These are phyloP conservation scores for Notarius quadriscutis DNA, from an alignment of 2,113 vertebrate species.

Conservation along the genomic window DNA sequence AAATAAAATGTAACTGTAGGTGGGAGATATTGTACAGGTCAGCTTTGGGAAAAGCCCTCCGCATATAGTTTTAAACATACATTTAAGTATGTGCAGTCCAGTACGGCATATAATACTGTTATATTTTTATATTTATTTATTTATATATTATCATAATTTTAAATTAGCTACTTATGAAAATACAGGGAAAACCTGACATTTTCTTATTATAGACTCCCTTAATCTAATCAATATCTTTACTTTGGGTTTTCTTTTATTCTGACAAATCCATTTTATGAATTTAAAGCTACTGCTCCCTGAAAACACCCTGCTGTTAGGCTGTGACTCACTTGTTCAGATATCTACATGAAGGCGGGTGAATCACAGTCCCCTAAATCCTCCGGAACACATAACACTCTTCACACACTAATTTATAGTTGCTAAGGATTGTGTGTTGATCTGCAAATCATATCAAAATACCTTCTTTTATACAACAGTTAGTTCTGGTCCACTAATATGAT, in stretches of 20 bases:
- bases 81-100: background rate
- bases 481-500: no score
- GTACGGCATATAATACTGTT: background rate
- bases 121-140: background rate
- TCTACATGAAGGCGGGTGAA: conserved; percentile 38
- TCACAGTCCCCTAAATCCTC: conserved; percentile 36
- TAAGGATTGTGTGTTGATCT: background rate
- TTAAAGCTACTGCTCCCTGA: conserved; percentile 19
- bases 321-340: conserved; percentile 33
- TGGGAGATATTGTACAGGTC: background rate
- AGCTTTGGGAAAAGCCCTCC: background rate
- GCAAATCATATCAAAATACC: background rate
- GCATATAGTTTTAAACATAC: background rate
- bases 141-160: background rate
- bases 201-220: background rate
- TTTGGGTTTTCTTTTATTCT: background rate
- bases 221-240: background rate
- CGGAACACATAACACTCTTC: conserved; percentile 14
- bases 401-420: background rate
- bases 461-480: background rate
- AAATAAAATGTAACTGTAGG: background rate
- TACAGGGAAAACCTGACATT: background rate
- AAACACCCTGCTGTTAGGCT: background rate
- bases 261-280: background rate
- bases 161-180: background rate